Evolutionary conservation across 2,888 invertebrate genomes (phyloP).

Genomic region (Itoplectis maculator): DNA sequence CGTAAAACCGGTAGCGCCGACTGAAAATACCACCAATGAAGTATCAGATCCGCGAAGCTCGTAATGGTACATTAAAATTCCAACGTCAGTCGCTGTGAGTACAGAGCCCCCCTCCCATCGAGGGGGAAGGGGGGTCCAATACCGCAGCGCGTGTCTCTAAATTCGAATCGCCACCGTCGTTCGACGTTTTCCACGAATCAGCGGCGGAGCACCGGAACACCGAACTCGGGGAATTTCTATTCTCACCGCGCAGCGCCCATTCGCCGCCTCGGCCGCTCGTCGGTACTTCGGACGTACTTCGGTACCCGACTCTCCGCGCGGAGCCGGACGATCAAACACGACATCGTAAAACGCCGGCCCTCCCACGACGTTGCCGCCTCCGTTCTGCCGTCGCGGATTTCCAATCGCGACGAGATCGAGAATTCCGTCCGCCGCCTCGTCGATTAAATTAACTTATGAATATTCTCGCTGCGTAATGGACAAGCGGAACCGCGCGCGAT

Average conservation of each 20-base stretch:
- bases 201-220: slow-evolving; percentile 55
- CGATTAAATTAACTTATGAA: slow-evolving; percentile 45
- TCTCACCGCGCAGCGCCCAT: slow-evolving; percentile 46
- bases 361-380: slow-evolving; percentile 5
- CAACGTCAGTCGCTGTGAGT: slow-evolving; percentile 53
- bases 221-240: slow-evolving; percentile 64
- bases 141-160: slow-evolving; percentile 61
- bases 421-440: slow-evolving; percentile 33
- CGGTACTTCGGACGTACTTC: slow-evolving; percentile 45
- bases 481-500: slow-evolving; percentile 18
- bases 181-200: slow-evolving; percentile 60
- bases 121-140: slow-evolving; percentile 26
- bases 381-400: slow-evolving; percentile 20
- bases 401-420: slow-evolving; percentile 11
- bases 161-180: slow-evolving; percentile 65
- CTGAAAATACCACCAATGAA: slow-evolving; percentile 53
- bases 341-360: slow-evolving; percentile 32
- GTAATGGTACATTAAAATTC: slow-evolving; percentile 72
- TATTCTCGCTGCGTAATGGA: slow-evolving; percentile 37
- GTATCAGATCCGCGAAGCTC: slow-evolving; percentile 54
- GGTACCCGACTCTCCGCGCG: slow-evolving; percentile 2
- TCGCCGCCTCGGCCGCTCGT: slow-evolving; percentile 16
- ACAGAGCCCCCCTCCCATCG: slow-evolving; percentile 11
- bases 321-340: slow-evolving; percentile 35
- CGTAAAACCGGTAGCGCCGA: slow-evolving; percentile 43